Percentiles rank a stretch among this genome's conserved stretches.
Evolutionary conservation across 2,888 invertebrate genomes (phyloP).

Genomic region (Eupeodes latifasciatus): DNA sequence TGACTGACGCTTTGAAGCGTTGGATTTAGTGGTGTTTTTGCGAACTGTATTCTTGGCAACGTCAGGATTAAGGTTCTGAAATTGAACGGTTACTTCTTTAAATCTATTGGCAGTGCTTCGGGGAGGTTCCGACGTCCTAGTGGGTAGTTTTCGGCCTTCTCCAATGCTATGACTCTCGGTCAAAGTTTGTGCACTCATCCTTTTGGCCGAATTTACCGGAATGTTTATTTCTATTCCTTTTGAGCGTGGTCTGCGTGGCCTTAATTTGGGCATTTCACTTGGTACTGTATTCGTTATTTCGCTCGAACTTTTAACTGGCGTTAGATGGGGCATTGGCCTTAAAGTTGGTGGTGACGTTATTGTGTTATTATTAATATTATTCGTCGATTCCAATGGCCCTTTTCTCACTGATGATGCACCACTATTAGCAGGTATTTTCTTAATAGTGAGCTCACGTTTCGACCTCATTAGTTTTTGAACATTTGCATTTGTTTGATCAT

Average conservation of each 20-base stretch:
- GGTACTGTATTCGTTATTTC: background rate
- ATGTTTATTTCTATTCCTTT: conserved; percentile 37
- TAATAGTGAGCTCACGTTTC: conserved; percentile 47
- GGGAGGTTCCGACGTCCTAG: background rate
- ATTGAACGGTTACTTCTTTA: conserved; percentile 53
- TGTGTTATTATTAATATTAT: background rate
- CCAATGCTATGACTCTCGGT: conserved; percentile 48
- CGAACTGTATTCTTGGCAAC: conserved; percentile 54
- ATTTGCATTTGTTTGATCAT: background rate
- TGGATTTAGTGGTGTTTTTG: background rate
- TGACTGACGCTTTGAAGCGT: background rate
- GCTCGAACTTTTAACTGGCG: too few species aligned
- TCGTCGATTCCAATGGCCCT: background rate
- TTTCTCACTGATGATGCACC: background rate
- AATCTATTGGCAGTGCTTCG: background rate
- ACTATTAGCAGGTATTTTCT: conserved; percentile 8
- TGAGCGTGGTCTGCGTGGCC: conserved; percentile 13
- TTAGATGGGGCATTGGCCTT: too few species aligned
- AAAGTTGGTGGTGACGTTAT: background rate
- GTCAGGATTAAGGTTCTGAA: conserved; percentile 54
- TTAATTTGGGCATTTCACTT: conserved; percentile 11
- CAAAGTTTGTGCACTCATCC: conserved; percentile 26
- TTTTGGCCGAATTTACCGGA: conserved; percentile 28
- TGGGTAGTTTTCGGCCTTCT: background rate
- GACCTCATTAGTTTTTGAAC: conserved; percentile 31